These are phyloP conservation scores for Ctenopoma kingsleyae DNA, from an alignment of 2,797 vertebrate genomes.

Conservation along the genomic window DNA sequence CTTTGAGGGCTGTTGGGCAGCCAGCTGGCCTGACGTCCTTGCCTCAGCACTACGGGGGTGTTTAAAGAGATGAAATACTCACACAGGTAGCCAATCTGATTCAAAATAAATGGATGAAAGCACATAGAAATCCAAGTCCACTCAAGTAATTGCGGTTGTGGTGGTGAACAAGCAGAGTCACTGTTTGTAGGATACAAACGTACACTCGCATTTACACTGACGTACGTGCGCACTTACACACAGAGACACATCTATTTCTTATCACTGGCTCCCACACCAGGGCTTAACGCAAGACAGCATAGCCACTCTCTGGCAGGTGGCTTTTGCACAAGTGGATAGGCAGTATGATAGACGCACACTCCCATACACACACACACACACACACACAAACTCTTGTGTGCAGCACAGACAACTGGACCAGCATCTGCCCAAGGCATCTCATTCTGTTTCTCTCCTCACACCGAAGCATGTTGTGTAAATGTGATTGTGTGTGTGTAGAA, in stretches of 20 bases:
- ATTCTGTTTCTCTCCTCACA: slow-evolving; percentile 55
- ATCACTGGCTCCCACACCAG: slow-evolving; percentile 79
- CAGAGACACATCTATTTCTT: slow-evolving; percentile 66
- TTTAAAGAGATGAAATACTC: slow-evolving; percentile 44
- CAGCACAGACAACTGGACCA: slow-evolving; percentile 62
- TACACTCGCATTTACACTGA: background rate
- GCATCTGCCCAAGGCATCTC: slow-evolving; percentile 70
- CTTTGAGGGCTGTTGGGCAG: slow-evolving; percentile 57
- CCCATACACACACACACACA: slow-evolving; percentile 34
- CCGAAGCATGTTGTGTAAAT: slow-evolving; percentile 51
- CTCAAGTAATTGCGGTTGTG: slow-evolving; percentile 22
- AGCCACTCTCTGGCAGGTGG: slow-evolving; percentile 74
- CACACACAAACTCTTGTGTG: slow-evolving; percentile 26
- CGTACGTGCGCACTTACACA: slow-evolving; percentile 18
- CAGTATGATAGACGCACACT: slow-evolving; percentile 29
- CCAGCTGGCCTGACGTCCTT: slow-evolving; percentile 64
- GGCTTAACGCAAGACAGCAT: slow-evolving; percentile 69
- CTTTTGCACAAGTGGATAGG: slow-evolving; percentile 44
- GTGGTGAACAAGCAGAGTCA: slow-evolving; percentile 37
- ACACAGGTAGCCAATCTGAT: slow-evolving; percentile 58
- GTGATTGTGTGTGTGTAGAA: slow-evolving; percentile 39
- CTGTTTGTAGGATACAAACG: slow-evolving; percentile 43
- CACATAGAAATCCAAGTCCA: slow-evolving; percentile 31
- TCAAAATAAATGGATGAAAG: slow-evolving; percentile 56
- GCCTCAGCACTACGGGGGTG: slow-evolving; percentile 19